A percentile compares a stretch with the other conserved stretches of the same genome.
Evolutionary conservation across 1,140 invertebrate species (phyloP).

Genomic region (Drosophila nebulosa): DNA sequence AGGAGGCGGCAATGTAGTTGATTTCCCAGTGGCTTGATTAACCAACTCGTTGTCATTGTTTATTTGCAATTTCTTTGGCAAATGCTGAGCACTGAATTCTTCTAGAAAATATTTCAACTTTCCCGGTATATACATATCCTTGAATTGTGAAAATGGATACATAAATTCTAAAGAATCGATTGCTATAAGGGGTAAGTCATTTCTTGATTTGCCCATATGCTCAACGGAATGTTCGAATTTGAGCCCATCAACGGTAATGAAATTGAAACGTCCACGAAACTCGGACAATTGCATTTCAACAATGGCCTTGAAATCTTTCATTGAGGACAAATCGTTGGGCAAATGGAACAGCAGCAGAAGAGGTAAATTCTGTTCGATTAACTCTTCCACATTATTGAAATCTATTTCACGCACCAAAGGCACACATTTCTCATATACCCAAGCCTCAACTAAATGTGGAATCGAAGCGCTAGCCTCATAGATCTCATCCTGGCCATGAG

Average conservation of each 20-base stretch:
- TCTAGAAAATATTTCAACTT: constrained; percentile 34
- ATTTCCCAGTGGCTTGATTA: not conserved
- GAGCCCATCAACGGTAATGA: constrained; percentile 36
- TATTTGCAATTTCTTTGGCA: not conserved
- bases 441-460: constrained; percentile 15
- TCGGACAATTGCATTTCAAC: constrained; percentile 36
- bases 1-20: not conserved
- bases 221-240: constrained; percentile 42
- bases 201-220: constrained; percentile 24
- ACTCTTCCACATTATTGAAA: constrained; percentile 50
- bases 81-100: constrained; percentile 1
- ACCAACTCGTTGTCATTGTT: not conserved
- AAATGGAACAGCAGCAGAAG: constrained; percentile 42
- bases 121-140: constrained; percentile 39
- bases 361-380: constrained; percentile 51
- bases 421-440: constrained; percentile 37
- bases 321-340: constrained; percentile 17
- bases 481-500: constrained; percentile 28
- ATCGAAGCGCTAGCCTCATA: not conserved
- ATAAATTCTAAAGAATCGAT: constrained; percentile 53
- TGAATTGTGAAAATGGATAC: constrained; percentile 28
- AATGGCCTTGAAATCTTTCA: constrained; percentile 50
- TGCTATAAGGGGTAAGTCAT: constrained; percentile 48
- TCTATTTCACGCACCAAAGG: constrained; percentile 46
- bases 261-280: constrained; percentile 25